Base-by-base conservation (phyloP, 2,797 vertebrate species). In the Argya squamiceps region DNA sequence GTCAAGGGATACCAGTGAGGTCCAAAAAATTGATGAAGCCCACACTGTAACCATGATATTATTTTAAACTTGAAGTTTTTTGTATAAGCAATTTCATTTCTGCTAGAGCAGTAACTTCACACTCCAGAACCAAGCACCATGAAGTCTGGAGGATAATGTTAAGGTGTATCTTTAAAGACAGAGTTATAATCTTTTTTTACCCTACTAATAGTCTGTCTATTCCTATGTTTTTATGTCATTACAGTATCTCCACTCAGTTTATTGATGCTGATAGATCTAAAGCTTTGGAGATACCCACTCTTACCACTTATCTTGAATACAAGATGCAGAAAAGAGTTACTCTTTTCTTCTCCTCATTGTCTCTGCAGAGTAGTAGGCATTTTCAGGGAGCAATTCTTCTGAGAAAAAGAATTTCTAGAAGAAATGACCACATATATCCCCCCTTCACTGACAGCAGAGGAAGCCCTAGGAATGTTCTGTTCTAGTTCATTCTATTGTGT, bases 11-110 rank as follows among this genome's bases (percentile, higher is more conserved):
- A 93, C 88, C 49, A 92, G 27, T 36, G 50, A 88, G 55, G 90
- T 85, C 94, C 93, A 93, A 95, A 95, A 97, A 95, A 89, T 5
- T 91, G 69, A 96, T 93, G 93, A 95, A 96, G 62, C 44, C 75
- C 73, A 44, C 50, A 23, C 50, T 88, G 78, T 53, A 81, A 58
- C 79, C 56, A 32, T 32, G 52, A 84, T 95, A 68, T 91, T 93
- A 87, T 62, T 89, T 70, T 83, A 87, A 94, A 90, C 50, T 15
- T 62, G 10, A 87, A 92, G 43, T 88, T 96, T 73, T 88, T 77
- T 86, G 68, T 84, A 70, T n/a, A 77, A 89, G 55, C 49, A 68
- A 49, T 91, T 96, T 84, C 13, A 63, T 88, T 91, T 93, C 79
- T 82, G n/a, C 59, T 70, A 86, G 32, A 86, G 32, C 34, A 77